Conservation (phyloP, 2,797 vertebrate species). For the Sciurus vulgaris region DNA sequence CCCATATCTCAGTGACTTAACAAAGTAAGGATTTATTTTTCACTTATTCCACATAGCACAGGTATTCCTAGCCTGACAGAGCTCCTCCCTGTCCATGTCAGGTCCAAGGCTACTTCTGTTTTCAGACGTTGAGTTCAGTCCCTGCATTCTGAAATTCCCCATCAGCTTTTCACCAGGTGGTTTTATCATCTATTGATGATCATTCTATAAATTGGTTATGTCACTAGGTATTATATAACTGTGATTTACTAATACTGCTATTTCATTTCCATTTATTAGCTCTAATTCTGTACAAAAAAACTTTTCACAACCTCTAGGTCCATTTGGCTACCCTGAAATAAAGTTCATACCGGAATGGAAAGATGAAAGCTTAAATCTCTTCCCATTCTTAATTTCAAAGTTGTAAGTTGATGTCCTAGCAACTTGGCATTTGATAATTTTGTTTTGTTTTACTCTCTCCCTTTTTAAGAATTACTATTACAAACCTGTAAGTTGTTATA, state of each 20-base stretch:
- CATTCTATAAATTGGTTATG: constrained; percentile 14
- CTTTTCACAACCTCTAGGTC: neutral
- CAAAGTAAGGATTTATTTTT: constrained; percentile 68
- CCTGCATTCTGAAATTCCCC: neutral
- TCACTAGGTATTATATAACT: constrained; percentile 33
- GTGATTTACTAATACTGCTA: constrained; percentile 22
- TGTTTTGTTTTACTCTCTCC: constrained; percentile 38
- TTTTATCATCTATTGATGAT: neutral
- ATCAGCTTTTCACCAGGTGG: neutral
- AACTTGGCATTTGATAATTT: constrained; percentile 8
- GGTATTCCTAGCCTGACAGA: neutral
- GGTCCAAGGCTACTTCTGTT: neutral
- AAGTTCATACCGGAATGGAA: constrained; percentile 58
- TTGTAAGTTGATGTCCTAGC: constrained; percentile 14
- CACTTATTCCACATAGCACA: neutral
- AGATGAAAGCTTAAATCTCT: constrained; percentile 48
- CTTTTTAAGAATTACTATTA: constrained; percentile 5
- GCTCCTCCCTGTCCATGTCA: neutral
- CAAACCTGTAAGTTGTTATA: constrained; percentile 20
- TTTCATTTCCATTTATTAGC: constrained; percentile 35
- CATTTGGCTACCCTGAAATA: constrained; percentile 63
- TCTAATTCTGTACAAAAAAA: constrained; percentile 51
- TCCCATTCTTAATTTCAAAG: constrained; percentile 4
- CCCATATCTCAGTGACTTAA: constrained; percentile 41
- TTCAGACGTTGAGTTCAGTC: neutral